phyloP scores from a whole-genome alignment of 2,888 invertebrate species.

The Tetranychus piercei region DNA sequence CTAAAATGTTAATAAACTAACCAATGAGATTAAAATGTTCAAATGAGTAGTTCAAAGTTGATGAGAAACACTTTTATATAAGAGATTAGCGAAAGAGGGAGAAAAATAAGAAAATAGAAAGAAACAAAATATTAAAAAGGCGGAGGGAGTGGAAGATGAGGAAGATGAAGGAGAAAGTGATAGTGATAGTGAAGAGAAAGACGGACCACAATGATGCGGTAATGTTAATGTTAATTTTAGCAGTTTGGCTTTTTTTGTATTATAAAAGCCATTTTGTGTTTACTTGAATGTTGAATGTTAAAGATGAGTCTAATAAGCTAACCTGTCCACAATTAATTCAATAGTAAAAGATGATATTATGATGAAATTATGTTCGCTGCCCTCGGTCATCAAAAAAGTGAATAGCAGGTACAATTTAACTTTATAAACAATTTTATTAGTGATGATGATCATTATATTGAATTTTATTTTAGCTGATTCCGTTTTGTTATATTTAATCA shows the following conservation, averaged over 20 bases:
- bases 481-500: no score
- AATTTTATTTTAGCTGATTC: no score
- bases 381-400: not conserved
- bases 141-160: not conserved
- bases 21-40: no score
- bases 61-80: not conserved
- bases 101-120: not conserved
- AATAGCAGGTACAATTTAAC: not conserved
- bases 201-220: not conserved
- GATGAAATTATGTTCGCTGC: not conserved
- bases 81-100: not conserved
- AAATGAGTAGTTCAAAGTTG: not conserved
- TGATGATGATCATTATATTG: no score
- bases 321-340: not conserved
- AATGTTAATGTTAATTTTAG: conserved; percentile 1
- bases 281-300: no score
- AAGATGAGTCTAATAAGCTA: not conserved
- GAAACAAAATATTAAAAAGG: not conserved
- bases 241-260: not conserved
- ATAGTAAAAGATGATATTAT: not conserved
- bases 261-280: not conserved
- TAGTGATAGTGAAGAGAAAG: not conserved
- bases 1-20: no score
- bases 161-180: not conserved
- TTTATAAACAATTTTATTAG: no score